These are phyloP conservation scores for Myotis davidii DNA, from an alignment of 2,113 vertebrate genomes.

Conservation along the genomic window DNA sequence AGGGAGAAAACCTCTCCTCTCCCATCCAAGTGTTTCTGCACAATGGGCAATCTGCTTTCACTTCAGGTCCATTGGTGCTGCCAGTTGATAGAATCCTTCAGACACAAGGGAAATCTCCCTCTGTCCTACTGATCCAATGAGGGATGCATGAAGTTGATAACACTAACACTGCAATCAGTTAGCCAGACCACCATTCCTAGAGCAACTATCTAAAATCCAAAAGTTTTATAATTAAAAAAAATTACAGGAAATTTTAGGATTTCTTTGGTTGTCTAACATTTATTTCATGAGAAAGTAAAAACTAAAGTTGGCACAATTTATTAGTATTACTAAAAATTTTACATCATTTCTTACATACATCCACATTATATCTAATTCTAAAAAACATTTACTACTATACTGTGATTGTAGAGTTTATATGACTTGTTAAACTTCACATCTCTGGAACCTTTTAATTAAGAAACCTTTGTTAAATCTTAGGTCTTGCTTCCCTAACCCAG, in stretches of 20 bases:
- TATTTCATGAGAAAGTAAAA: slow-evolving; percentile 1
- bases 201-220: neutral
- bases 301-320: neutral
- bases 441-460: neutral
- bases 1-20: slow-evolving; percentile 8
- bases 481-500: neutral
- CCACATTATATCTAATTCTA: neutral
- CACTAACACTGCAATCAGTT: neutral
- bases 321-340: slow-evolving; percentile 6
- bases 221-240: neutral
- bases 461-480: neutral
- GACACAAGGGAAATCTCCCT: neutral
- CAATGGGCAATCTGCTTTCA: neutral
- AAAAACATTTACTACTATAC: neutral
- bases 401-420: neutral
- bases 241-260: neutral
- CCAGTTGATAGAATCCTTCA: neutral
- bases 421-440: slow-evolving; percentile 2
- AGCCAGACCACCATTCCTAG: neutral
- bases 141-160: neutral
- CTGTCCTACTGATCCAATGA: neutral
- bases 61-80: neutral
- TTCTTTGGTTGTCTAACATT: neutral
- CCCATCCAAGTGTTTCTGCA: neutral
- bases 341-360: neutral